Base-by-base conservation (phyloP, 2,113 vertebrate species). In the Rutilus rutilus region DNA sequence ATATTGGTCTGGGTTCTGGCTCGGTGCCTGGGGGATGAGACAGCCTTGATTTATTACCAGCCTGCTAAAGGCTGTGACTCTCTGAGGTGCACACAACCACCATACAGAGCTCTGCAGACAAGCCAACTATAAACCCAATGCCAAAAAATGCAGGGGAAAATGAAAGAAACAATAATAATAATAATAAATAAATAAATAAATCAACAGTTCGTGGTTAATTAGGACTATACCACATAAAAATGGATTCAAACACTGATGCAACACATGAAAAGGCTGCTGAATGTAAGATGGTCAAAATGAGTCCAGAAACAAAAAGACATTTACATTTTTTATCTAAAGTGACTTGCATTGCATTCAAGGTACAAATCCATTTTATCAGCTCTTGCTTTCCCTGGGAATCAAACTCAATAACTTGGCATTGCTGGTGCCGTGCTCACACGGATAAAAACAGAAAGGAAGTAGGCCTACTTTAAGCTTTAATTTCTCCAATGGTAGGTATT, bases 1-100 rank as follows among this genome's bases (percentile, higher is more conserved):
- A 89, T 87, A 90, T 91, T 89, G 78, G 86, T 87, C 71, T 45
- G 60, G 33, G 64, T 54, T 82, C 86, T 89, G 88, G 82, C 86
- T 80, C 47, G 1, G 73, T 86, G 84, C 86, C 86, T 77, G 74
- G 54, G 78, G 62, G 71, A 60, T 80, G 69, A 78, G 82, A 81
- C 60, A 85, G 54, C 64, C 75, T 65, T 87, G 78, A 87, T 83
- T 87, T 79, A 87, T 87, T 84, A 87, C 50, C 42, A 67, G 79
- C 12, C 87, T 83, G 82, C 80, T 83, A 87, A 81, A 77, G 21
- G 57, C 60, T 75, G 54, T 14, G 71, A 54, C 74, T 84, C 77
- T 69, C 74, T 59, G 36, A 57, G 85, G 52, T 69, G 45, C 59
- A 83, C 30, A 39, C 71, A 50, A 64, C 23, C 77, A 81, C 79